Conservation (phyloP, 1,140 invertebrate species). For the Chironomus tepperi region DNA sequence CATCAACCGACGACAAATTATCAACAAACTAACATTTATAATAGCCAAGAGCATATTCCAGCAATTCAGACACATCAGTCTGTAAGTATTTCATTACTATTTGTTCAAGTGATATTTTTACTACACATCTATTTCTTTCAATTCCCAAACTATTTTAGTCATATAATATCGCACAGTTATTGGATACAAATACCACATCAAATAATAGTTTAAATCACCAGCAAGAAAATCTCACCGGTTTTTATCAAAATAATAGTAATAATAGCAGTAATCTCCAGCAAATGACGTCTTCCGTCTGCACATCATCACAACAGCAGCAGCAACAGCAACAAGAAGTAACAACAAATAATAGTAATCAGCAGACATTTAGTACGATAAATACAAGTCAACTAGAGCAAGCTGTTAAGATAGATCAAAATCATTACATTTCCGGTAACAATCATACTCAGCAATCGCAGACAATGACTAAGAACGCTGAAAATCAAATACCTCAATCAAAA, state of each 20-base stretch:
- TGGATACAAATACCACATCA: neutral
- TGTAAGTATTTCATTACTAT: neutral
- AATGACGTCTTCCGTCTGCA: neutral
- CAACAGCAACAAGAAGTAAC: neutral
- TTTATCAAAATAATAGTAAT: conserved; percentile 20
- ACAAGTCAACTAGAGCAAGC: neutral
- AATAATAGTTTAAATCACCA: neutral
- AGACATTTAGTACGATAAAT: conserved; percentile 4
- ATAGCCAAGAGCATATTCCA: neutral
- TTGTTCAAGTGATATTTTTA: too few species aligned
- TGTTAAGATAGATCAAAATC: conserved; percentile 16
- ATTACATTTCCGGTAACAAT: conserved; percentile 30
- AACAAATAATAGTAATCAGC: neutral
- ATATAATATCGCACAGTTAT: conserved; percentile 10
- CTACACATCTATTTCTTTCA: too few species aligned
- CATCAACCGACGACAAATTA: neutral
- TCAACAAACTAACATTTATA: neutral
- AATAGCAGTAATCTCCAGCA: neutral
- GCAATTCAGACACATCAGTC: neutral
- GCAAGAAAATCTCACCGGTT: conserved; percentile 19
- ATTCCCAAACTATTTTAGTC: conserved; percentile 10
- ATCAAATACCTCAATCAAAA: conserved; percentile 18
- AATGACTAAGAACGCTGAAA: conserved; percentile 1
- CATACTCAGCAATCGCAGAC: conserved; percentile 27
- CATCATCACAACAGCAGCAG: neutral